Conservation (phyloP, 2,888 invertebrate genomes). For the Lacanobia wlatinum region DNA sequence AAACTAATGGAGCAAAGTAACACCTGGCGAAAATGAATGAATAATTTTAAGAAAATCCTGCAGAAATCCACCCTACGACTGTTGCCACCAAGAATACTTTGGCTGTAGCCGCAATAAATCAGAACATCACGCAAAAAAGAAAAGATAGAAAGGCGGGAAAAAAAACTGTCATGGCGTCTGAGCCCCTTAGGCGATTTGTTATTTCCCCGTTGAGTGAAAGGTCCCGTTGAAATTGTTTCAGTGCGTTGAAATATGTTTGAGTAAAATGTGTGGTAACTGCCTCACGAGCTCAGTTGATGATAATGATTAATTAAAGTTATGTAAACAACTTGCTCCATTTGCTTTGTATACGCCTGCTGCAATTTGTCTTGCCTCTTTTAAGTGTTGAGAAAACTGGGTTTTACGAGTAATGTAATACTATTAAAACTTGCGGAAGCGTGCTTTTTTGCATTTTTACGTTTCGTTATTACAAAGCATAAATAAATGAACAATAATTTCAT, state of each 20-base stretch:
- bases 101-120: conserved; percentile 63
- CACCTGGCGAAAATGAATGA: conserved; percentile 38
- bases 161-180: conserved; percentile 63
- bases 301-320: conserved; percentile 53
- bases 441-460: neutral
- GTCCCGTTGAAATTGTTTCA: conserved; percentile 58
- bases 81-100: conserved; percentile 42
- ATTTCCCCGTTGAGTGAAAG: conserved; percentile 60
- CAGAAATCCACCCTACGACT: conserved; percentile 41
- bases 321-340: conserved; percentile 50
- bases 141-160: conserved; percentile 50
- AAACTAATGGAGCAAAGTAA: conserved; percentile 27
- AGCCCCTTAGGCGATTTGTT: conserved; percentile 61
- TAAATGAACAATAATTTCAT: neutral
- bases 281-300: conserved; percentile 31
- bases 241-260: conserved; percentile 51
- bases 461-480: neutral
- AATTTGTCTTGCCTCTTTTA: conserved; percentile 28
- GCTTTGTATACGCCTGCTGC: conserved; percentile 20
- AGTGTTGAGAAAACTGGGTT: conserved; percentile 11
- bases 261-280: conserved; percentile 42
- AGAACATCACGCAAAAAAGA: conserved; percentile 51
- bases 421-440: neutral
- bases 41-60: conserved; percentile 37
- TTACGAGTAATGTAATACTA: neutral